Evolutionary conservation across 2,888 invertebrate species (phyloP).

Genomic region (Strigamia transsilvanica): DNA sequence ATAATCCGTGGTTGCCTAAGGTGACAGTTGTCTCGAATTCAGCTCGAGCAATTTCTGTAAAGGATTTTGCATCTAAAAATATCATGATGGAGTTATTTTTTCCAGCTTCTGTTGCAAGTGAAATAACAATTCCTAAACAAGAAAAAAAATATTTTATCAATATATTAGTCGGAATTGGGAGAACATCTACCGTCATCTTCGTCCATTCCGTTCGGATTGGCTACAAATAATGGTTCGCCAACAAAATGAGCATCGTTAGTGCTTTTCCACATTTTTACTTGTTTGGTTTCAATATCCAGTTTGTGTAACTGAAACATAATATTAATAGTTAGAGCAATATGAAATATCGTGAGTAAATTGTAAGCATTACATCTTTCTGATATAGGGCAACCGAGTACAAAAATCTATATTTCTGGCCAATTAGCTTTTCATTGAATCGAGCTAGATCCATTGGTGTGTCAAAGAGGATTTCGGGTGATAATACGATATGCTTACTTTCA

Average conservation of each 20-base stretch:
- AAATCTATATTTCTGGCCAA: conserved; percentile 66
- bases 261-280: conserved; percentile 3
- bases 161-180: background rate
- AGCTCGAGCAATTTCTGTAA: conserved; percentile 54
- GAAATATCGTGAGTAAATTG: no score
- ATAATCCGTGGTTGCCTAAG: conserved; percentile 50
- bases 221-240: conserved; percentile 35
- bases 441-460: conserved; percentile 62
- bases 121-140: background rate
- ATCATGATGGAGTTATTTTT: conserved; percentile 40
- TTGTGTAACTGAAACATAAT: conserved; percentile 38
- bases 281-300: conserved; percentile 4
- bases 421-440: conserved; percentile 66
- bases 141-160: background rate
- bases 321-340: background rate
- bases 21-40: conserved; percentile 32
- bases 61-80: conserved; percentile 54
- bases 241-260: background rate
- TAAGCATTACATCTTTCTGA: conserved; percentile 58
- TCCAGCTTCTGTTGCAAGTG: background rate
- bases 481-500: conserved; percentile 60
- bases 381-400: conserved; percentile 65
- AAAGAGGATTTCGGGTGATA: conserved; percentile 57
- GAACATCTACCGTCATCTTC: conserved; percentile 44
- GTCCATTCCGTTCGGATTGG: conserved; percentile 1